These are phyloP conservation scores for Lophotis ruficrista DNA, from an alignment of 2,113 vertebrate species.

Conservation along the genomic window DNA sequence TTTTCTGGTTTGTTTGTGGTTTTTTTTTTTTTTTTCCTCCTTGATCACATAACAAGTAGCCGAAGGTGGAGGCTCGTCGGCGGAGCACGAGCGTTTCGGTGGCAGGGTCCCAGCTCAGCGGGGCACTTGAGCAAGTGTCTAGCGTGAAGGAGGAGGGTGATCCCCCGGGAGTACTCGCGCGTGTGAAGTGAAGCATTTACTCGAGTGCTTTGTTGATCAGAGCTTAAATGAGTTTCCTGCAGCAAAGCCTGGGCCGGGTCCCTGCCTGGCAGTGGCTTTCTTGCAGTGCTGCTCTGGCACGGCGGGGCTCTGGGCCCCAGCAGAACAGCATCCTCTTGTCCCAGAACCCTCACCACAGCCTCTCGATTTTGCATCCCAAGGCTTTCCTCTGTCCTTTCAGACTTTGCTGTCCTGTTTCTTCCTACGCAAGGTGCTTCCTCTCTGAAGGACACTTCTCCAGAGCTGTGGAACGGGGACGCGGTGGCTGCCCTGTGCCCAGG, in stretches of 20 bases:
- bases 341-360: not conserved
- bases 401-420: not conserved
- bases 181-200: not conserved
- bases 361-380: not conserved
- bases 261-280: not conserved
- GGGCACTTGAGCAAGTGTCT: not conserved
- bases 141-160: not conserved
- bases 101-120: not conserved
- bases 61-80: accelerated
- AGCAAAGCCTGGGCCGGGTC: not conserved
- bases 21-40: not conserved
- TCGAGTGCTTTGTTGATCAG: not conserved
- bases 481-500: not conserved
- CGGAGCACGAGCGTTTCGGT: not conserved
- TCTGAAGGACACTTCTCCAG: too few species aligned
- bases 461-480: not conserved
- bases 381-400: not conserved
- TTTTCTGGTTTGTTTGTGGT: accelerated
- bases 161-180: not conserved
- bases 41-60: accelerated
- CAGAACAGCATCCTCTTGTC: too few species aligned
- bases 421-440: accelerated
- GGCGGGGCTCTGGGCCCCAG: not conserved
- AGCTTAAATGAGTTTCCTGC: not conserved
- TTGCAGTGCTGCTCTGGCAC: not conserved